These are phyloP conservation scores for Balanococcus diminutus DNA, from an alignment of 2,888 invertebrate species.

Conservation along the genomic window DNA sequence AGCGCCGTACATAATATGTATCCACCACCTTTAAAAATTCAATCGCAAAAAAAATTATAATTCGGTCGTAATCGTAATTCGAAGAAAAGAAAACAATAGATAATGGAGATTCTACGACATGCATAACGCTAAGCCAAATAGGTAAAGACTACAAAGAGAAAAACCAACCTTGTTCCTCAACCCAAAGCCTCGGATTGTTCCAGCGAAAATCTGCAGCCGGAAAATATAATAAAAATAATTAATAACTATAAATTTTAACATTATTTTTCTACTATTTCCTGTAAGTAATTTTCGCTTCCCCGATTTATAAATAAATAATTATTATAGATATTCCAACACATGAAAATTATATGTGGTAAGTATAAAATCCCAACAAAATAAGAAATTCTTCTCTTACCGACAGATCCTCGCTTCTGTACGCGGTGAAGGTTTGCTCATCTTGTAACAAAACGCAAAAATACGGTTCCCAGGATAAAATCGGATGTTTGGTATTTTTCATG, in stretches of 20 bases:
- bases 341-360: too few species aligned
- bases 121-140: neutral
- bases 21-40: neutral
- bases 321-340: neutral
- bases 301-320: neutral
- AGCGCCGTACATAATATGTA: neutral
- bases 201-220: constrained; percentile 65
- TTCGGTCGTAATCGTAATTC: neutral
- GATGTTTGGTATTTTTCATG: constrained; percentile 66
- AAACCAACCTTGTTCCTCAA: constrained; percentile 63
- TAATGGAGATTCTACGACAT: neutral
- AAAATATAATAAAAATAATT: constrained; percentile 36
- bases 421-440: constrained; percentile 76
- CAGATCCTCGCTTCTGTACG: constrained; percentile 79
- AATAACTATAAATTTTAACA: neutral
- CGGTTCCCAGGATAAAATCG: constrained; percentile 72
- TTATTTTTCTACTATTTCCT: neutral
- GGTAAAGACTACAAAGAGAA: constrained; percentile 35
- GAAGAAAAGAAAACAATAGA: constrained; percentile 35
- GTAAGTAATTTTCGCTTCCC: neutral
- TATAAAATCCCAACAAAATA: neutral
- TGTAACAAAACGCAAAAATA: constrained; percentile 80
- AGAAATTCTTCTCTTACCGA: constrained; percentile 68
- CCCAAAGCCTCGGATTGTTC: constrained; percentile 65
- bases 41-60: neutral